These are phyloP conservation scores for Acanthoscelides obtectus DNA, from an alignment of 2,888 invertebrate genomes.

Conservation along the genomic window DNA sequence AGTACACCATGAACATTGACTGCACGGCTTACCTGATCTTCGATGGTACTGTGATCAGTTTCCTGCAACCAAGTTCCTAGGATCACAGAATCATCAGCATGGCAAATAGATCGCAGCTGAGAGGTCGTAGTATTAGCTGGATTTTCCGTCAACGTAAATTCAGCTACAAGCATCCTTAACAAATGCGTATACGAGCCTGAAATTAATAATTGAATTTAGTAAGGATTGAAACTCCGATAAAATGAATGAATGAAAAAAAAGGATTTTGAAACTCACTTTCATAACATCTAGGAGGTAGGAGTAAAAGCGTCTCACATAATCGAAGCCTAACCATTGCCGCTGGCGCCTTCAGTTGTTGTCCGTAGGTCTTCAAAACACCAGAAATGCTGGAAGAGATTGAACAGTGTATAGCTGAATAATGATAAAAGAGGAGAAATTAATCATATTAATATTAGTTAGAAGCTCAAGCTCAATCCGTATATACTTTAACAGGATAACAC, in stretches of 20 bases:
- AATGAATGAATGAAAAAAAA: neutral
- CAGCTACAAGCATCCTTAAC: slow-evolving; percentile 86
- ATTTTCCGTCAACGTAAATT: slow-evolving; percentile 92
- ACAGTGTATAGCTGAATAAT: too few relatives aligned
- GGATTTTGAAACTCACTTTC: slow-evolving; percentile 60
- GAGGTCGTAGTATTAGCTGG: slow-evolving; percentile 88
- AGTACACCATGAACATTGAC: too few relatives aligned
- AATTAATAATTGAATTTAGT: slow-evolving; percentile 12
- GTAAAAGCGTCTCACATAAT: slow-evolving; percentile 80
- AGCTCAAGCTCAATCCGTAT: too few relatives aligned
- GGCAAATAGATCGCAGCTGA: slow-evolving; percentile 74
- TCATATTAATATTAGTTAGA: too few relatives aligned
- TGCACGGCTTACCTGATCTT: slow-evolving; percentile 79
- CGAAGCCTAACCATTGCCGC: slow-evolving; percentile 90
- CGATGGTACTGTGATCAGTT: slow-evolving; percentile 92
- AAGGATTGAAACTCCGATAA: slow-evolving; percentile 1
- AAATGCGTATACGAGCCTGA: slow-evolving; percentile 78
- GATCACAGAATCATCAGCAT: slow-evolving; percentile 85
- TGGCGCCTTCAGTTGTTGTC: slow-evolving; percentile 89
- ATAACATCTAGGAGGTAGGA: slow-evolving; percentile 73
- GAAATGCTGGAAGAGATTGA: slow-evolving; percentile 61
- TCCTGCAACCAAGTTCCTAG: slow-evolving; percentile 94
- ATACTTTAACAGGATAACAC: too few relatives aligned
- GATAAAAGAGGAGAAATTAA: too few relatives aligned
- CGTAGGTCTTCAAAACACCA: slow-evolving; percentile 80